A percentile compares a stretch with the other conserved stretches of the same genome.
Conservation (phyloP, 2,113 vertebrate genomes). For the Laticauda colubrina region DNA sequence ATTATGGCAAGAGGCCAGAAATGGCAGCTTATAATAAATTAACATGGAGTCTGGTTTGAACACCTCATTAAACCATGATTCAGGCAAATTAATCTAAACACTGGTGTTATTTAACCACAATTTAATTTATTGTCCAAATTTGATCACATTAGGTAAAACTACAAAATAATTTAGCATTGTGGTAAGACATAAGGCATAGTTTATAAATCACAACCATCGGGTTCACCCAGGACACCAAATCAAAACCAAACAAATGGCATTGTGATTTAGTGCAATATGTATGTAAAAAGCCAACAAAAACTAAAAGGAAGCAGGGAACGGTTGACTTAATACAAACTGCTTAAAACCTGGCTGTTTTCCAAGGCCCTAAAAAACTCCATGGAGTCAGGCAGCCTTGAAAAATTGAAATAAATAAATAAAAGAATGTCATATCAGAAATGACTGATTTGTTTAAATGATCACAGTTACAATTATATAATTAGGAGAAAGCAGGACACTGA, state of each 20-base stretch:
- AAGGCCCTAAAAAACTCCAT: neutral
- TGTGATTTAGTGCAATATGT: neutral
- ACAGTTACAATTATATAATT: neutral
- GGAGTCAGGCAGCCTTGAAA: neutral
- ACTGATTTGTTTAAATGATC: neutral
- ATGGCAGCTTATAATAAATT: neutral
- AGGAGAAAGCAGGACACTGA: neutral
- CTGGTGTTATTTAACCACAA: neutral
- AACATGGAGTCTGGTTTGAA: neutral
- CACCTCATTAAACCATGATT: neutral
- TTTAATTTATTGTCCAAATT: neutral
- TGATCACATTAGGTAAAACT: neutral
- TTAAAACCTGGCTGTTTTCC: neutral
- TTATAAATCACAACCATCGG: neutral
- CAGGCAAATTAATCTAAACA: neutral
- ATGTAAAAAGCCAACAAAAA: neutral
- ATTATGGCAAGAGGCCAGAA: neutral
- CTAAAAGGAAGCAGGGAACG: neutral
- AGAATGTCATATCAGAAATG: neutral
- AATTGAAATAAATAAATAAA: neutral
- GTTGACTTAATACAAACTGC: neutral
- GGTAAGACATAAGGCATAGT: neutral
- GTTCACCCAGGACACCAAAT: neutral
- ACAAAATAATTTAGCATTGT: neutral
- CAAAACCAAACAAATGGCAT: neutral